phyloP scores from a whole-genome alignment of 2,888 invertebrate genomes.

The Catocala fraxini region DNA sequence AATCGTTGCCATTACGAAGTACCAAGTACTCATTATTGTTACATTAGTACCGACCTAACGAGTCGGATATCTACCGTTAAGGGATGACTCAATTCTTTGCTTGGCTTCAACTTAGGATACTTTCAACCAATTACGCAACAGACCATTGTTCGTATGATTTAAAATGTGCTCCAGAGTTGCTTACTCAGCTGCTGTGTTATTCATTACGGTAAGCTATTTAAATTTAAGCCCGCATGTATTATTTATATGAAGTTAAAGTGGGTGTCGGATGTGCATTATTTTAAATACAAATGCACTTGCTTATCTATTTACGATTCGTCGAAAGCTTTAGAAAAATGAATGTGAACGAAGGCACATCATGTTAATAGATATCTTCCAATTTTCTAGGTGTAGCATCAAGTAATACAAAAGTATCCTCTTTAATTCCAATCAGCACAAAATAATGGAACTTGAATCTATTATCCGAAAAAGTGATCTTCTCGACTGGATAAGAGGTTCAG shows the following conservation, averaged over 20 bases:
- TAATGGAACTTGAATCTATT: no score
- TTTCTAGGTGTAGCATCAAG: no score
- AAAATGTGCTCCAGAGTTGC: constrained; percentile 4
- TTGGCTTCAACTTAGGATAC: constrained; percentile 9
- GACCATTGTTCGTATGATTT: constrained; percentile 15
- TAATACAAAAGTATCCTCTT: no score
- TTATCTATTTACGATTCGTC: no score
- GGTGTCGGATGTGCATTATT: not conserved
- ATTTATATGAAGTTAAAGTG: not conserved
- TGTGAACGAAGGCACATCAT: no score
- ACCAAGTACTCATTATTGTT: constrained; percentile 26
- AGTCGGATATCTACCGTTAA: constrained; percentile 18
- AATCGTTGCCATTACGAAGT: constrained; percentile 1
- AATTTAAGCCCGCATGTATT: not conserved
- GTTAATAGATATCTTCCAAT: no score
- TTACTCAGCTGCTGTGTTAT: not conserved
- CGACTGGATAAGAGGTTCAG: no score
- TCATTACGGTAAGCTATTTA: constrained; percentile 1
- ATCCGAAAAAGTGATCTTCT: no score
- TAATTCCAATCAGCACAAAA: no score
- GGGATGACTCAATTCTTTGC: constrained; percentile 28
- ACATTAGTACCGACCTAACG: constrained; percentile 34
- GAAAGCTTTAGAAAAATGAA: no score
- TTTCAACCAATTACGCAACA: constrained; percentile 16
- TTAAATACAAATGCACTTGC: no score